Base-by-base conservation (phyloP, 2,113 vertebrate species). In the Heteronetta atricapilla region DNA sequence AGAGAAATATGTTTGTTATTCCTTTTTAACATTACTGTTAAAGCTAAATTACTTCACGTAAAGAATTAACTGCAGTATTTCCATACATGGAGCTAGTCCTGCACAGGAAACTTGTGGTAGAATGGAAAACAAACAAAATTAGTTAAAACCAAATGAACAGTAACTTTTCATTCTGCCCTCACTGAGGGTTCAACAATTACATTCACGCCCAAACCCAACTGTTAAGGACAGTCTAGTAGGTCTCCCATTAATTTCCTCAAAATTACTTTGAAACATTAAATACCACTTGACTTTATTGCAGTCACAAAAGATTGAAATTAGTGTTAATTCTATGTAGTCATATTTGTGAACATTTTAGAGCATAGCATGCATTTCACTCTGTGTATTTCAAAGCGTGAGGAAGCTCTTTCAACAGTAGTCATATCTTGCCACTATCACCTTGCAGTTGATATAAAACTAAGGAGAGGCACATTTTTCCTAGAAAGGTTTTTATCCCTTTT, bases 41-140 rank as follows among this genome's bases (percentile, higher is more conserved):
- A 96, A 95, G 76, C 86, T 93, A 29, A 91, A 84, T 79, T 93
- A 90, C 86, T 88, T 94, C 86, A 95, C 6, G 4, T 95, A 93
- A 94, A 95, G 93, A 95, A 66, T 85, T 95, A 96, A 95, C 58
- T 18, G 66, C 80, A 86, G 0, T 90, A 86, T 95, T 89, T 96
- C 93, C 73, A 83, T 60, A 93, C 68, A 86, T 0, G 2, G 73
- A 95, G 48, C 86, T 84, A 90, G 86, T 73, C 42, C 93, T 95
- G 90, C 76, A 97, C 86, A 93, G 82, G 68, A 94, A 94, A 50
- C 84, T 36, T 34, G 66, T 82, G 19, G 84, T 7, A 89, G 80
- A 92, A 89, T 16, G n/a, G 44, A 90, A 93, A 64, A 67, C 31
- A 86, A 25, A 91, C 66, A 80, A 55, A 0, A 1, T 83, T 56